Evolutionary conservation across 2,797 vertebrate species (phyloP).

Genomic region (Brachymystax lenok): DNA sequence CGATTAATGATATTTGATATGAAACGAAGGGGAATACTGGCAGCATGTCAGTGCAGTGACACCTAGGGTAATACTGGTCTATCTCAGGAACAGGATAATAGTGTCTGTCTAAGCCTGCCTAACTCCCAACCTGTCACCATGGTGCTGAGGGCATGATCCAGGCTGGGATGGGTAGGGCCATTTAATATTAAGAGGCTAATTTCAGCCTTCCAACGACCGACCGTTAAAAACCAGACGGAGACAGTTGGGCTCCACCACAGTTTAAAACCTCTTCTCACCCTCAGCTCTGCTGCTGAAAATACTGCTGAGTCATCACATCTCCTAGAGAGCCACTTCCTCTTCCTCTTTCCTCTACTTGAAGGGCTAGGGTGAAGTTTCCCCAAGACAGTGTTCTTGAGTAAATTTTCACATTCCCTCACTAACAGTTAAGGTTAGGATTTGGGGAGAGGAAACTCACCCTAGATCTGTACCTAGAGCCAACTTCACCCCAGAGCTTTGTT

Average conservation of each 20-base stretch:
- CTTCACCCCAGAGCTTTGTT: too few relatives aligned
- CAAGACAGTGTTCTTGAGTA: too few relatives aligned
- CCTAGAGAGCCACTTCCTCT: not conserved
- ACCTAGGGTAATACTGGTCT: not conserved
- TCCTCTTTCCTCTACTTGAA: not conserved
- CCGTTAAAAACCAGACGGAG: not conserved
- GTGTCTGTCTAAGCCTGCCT: not conserved
- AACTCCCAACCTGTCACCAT: conserved; percentile 11
- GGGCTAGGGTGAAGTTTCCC: too few relatives aligned
- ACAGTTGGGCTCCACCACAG: not conserved
- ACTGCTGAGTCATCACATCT: conserved; percentile 10
- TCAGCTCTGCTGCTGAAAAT: conserved; percentile 25
- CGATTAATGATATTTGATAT: not conserved
- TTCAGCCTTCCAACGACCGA: not conserved
- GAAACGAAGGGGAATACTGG: not conserved
- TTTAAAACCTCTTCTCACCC: not conserved
- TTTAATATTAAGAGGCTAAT: conserved; percentile 24
- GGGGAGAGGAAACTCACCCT: too few relatives aligned
- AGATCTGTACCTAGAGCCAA: too few relatives aligned
- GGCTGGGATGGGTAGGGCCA: not conserved
- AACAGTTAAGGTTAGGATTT: too few relatives aligned
- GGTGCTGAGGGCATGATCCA: conserved; percentile 23
- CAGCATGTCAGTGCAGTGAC: not conserved
- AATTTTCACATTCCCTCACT: too few relatives aligned
- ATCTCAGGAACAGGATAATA: not conserved